Percentiles rank a stretch among this genome's conserved stretches.
Evolutionary conservation across 2,113 vertebrate genomes (phyloP).

Genomic region (Tricholaema leucomelas): DNA sequence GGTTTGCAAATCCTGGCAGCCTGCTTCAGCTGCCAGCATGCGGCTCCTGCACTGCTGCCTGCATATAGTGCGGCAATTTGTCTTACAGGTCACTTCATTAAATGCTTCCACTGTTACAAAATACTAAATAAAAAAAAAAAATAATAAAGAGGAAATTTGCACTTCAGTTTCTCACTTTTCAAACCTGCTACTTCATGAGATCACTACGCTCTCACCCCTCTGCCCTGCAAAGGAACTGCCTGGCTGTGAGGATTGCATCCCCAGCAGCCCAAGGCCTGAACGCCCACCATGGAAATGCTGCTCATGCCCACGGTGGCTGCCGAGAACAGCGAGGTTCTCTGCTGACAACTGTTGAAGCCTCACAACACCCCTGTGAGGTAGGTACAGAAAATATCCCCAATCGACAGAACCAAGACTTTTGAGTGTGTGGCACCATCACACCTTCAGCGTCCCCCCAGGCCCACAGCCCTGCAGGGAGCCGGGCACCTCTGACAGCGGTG

Average conservation of each 20-base stretch:
- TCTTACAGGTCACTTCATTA: conserved; percentile 60
- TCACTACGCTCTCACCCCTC: conserved; percentile 20
- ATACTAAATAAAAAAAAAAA: not conserved
- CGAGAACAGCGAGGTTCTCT: not conserved
- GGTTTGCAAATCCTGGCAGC: too few species aligned
- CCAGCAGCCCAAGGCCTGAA: not conserved
- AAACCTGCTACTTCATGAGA: conserved; percentile 54
- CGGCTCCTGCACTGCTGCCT: conserved; percentile 12
- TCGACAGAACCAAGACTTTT: conserved; percentile 24
- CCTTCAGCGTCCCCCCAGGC: not conserved
- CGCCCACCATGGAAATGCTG: not conserved
- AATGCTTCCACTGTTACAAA: conserved; percentile 71
- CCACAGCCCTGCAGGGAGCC: not conserved
- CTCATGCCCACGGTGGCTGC: not conserved
- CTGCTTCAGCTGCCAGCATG: not conserved
- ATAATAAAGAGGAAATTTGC: conserved; percentile 38
- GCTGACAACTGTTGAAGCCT: conserved; percentile 5
- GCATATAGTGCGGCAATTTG: conserved; percentile 28
- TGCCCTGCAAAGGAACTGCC: conserved; percentile 47
- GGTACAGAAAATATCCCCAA: conserved; percentile 60
- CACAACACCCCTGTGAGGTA: conserved; percentile 64
- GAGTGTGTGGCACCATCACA: conserved; percentile 7
- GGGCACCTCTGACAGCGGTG: not conserved
- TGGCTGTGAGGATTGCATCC: not conserved
- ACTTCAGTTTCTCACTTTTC: conserved; percentile 55